Base-by-base conservation (phyloP, 2,797 vertebrate genomes). In the Vipera latastei region DNA sequence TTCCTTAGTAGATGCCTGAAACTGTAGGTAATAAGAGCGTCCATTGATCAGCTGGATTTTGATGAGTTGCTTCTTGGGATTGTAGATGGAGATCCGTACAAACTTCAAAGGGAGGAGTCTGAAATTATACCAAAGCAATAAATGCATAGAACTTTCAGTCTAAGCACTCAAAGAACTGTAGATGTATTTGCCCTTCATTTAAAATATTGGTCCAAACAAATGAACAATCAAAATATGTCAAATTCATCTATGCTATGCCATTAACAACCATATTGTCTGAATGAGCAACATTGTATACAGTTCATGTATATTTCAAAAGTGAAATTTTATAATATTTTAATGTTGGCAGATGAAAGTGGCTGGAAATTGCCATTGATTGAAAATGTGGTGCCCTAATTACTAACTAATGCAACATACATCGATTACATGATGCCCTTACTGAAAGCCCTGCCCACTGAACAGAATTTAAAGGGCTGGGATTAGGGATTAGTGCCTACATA, bases 81-180 rank as follows among this genome's bases (percentile, higher is more conserved):
- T 85, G 6, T 93, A 56, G 57, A 93, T 90, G 44, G 93, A 93
- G 56, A 93, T 88, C 16, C 91, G 88, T n/a, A 93, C 93, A 48
- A 90, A 93, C n/a, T 90, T 92, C 83, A 93, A 53, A 87, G 93
- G 93, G 25, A 93, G 83, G 61, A 92, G 88, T 57, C 93, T 93
- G 44, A 6, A 22, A n/a, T 14, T 48, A 48, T 53, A 90, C 22
- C 20, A 48, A 55, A 86, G n/a, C 0, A 25, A 26, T 18, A 51
- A n/a, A 88, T 57, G n/a, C 6, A 92, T 32, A 48, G 38, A 48
- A 83, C 9, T 83, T 48, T 48, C 38, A 25, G 11, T 83, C 38
- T 38, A 83, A 48, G 20, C 20, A 22, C 9, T 25, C 38, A 44
- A 83, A 83, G 73, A 48, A 83, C 38, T 83, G 73, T 83, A 20